Conservation (phyloP, 1,140 invertebrate species). For the Neotoxoptera formosana region DNA sequence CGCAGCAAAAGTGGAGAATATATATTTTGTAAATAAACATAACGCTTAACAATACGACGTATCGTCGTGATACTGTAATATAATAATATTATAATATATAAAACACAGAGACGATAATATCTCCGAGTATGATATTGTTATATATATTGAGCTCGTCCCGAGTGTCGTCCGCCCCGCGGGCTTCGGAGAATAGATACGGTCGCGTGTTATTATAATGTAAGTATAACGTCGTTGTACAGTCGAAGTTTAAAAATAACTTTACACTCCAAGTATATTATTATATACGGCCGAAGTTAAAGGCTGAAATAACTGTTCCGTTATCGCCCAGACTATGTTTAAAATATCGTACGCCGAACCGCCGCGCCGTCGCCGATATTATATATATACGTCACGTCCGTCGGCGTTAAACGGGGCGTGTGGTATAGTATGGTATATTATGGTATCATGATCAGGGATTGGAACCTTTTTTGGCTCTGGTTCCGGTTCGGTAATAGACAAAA, state of each 20-base stretch:
- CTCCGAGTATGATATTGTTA: background rate
- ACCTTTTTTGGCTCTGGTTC: too few species aligned
- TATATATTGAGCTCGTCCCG: background rate
- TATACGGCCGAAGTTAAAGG: background rate
- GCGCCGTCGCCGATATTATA: background rate
- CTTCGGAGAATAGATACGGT: background rate
- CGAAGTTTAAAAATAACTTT: conserved; percentile 2
- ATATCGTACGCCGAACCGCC: background rate
- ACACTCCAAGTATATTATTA: background rate
- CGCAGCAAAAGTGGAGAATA: background rate
- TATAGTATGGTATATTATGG: too few species aligned
- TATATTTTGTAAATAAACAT: background rate
- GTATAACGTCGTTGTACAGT: background rate
- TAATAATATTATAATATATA: background rate
- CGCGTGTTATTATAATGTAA: background rate
- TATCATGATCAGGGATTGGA: too few species aligned
- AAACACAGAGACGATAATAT: background rate
- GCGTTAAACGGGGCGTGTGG: background rate
- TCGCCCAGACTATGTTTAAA: conserved; percentile 4
- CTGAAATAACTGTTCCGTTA: conserved; percentile 21
- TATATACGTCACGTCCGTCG: background rate
- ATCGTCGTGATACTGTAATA: background rate
- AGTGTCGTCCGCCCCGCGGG: background rate
- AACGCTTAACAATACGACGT: background rate
- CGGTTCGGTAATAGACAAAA: too few species aligned